Evolutionary conservation across 2,113 vertebrate species (phyloP).

Genomic region (Monopterus albus): DNA sequence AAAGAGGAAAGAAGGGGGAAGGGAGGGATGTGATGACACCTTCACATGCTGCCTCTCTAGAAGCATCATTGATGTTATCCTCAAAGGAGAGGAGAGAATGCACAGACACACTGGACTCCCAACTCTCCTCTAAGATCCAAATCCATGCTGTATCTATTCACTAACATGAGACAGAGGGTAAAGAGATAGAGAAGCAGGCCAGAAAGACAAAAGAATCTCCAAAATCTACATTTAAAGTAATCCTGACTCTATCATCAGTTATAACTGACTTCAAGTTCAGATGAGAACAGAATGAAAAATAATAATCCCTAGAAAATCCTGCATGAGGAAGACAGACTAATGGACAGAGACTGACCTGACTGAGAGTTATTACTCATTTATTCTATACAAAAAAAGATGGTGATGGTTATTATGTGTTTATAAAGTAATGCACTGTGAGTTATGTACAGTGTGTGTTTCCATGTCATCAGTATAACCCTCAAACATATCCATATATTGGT

Average conservation of each 20-base stretch:
- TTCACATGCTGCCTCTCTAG: constrained; percentile 47
- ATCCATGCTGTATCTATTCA: constrained; percentile 37
- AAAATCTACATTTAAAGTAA: background rate
- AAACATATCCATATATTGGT: background rate
- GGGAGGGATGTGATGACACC: constrained; percentile 7
- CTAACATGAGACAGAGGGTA: background rate
- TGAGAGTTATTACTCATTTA: constrained; percentile 44
- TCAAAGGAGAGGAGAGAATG: constrained; percentile 56
- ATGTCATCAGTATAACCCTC: background rate
- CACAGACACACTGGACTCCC: constrained; percentile 6
- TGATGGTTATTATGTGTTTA: background rate
- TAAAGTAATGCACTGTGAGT: background rate
- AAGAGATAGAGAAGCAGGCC: background rate
- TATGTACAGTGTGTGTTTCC: too few relatives aligned
- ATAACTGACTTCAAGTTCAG: constrained; percentile 2
- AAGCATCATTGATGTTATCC: constrained; percentile 50
- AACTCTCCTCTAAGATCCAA: constrained; percentile 56
- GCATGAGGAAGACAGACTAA: constrained; percentile 28
- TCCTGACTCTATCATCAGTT: constrained; percentile 7
- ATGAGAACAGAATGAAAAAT: constrained; percentile 16
- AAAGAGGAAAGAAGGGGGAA: constrained; percentile 66
- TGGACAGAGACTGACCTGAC: constrained; percentile 34
- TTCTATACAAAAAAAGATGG: background rate
- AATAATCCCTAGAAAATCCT: constrained; percentile 42
- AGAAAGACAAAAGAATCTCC: background rate